phyloP scores from a whole-genome alignment of 2,888 invertebrate genomes.

The Drosophila flavopinicola region DNA sequence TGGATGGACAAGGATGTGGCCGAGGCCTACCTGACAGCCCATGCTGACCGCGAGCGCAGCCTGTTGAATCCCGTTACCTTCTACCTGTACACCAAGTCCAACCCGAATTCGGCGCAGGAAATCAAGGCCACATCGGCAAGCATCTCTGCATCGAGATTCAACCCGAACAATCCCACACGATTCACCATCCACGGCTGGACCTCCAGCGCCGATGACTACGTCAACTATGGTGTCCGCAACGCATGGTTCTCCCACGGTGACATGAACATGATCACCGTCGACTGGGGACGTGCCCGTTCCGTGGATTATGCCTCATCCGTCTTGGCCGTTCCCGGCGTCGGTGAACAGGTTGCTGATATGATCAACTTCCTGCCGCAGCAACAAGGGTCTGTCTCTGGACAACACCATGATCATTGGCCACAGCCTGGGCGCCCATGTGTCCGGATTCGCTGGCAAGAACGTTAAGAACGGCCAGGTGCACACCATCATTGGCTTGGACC shows the following conservation, averaged over 20 bases:
- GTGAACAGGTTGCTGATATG: constrained; percentile 72
- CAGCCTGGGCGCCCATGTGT: constrained; percentile 87
- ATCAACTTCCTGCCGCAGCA: constrained; percentile 84
- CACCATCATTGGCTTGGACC: constrained; percentile 85
- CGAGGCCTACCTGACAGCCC: constrained; percentile 62
- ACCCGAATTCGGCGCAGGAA: constrained; percentile 54
- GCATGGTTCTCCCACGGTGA: constrained; percentile 86
- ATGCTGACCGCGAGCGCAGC: constrained; percentile 41
- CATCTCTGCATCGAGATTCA: constrained; percentile 59
- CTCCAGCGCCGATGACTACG: constrained; percentile 82
- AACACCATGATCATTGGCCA: constrained; percentile 86
- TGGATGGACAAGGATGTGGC: constrained; percentile 66
- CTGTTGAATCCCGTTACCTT: constrained; percentile 67
- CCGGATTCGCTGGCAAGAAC: constrained; percentile 87
- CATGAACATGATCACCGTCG: constrained; percentile 87
- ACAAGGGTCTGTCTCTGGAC: constrained; percentile 85
- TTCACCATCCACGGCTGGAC: constrained; percentile 86
- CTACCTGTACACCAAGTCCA: constrained; percentile 74
- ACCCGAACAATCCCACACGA: constrained; percentile 68
- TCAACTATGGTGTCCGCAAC: constrained; percentile 73
- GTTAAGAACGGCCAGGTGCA: constrained; percentile 86
- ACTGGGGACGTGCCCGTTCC: constrained; percentile 86
- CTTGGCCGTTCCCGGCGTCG: constrained; percentile 78
- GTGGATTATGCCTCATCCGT: constrained; percentile 86
- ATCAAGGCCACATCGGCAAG: constrained; percentile 54